Conservation (phyloP, 2,888 invertebrate genomes). For the Nymphalis polychloros region DNA sequence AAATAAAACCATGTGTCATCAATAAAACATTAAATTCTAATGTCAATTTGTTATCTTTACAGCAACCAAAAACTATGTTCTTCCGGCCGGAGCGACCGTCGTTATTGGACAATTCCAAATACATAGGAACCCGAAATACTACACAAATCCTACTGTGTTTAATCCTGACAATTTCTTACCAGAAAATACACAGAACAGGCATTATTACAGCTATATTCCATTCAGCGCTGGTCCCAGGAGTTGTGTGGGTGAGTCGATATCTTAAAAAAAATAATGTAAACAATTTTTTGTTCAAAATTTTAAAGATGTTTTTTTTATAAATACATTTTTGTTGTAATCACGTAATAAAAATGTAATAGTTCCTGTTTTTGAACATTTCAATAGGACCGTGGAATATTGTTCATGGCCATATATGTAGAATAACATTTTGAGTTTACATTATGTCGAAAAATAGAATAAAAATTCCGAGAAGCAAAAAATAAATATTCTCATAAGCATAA, state of each 20-base stretch:
- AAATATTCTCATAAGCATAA: too few species aligned
- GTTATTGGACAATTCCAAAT: constrained; percentile 85
- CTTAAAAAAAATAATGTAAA: too few species aligned
- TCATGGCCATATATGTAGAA: too few species aligned
- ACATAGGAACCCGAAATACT: constrained; percentile 85
- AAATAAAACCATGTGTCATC: background rate
- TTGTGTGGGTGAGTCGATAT: constrained; percentile 83
- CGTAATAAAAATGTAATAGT: too few species aligned
- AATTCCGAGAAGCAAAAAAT: too few species aligned
- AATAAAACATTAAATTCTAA: background rate
- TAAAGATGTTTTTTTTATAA: too few species aligned
- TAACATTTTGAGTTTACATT: too few species aligned
- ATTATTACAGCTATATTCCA: constrained; percentile 90
- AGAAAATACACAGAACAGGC: constrained; percentile 87
- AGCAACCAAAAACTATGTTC: constrained; percentile 83
- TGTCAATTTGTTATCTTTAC: constrained; percentile 38
- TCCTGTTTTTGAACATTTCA: too few species aligned
- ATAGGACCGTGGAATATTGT: too few species aligned
- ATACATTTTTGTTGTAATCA: too few species aligned
- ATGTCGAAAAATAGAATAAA: too few species aligned
- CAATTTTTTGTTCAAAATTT: too few species aligned
- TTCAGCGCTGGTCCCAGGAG: constrained; percentile 91
- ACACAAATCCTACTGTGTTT: constrained; percentile 86
- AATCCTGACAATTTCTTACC: constrained; percentile 91
- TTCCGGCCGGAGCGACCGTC: constrained; percentile 87